Evolutionary conservation across 2,797 vertebrate species (phyloP), one percentile per base, ranked within the genome.

Genomic region (Anabacerthia variegaticeps): DNA sequence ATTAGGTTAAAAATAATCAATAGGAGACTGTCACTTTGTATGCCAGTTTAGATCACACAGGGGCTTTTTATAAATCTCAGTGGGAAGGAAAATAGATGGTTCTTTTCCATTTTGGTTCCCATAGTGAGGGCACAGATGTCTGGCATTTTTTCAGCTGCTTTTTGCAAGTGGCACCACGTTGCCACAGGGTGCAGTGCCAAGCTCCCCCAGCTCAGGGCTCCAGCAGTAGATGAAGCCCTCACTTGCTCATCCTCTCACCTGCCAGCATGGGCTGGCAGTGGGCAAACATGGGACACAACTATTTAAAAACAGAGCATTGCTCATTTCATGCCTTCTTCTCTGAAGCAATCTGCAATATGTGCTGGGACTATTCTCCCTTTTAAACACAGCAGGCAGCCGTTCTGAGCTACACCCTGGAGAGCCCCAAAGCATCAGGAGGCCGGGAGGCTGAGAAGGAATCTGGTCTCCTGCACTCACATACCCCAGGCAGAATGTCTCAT

Each of bases 61-160:
- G 55, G 62, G 18, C 26, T 92, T 94, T 94, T 93, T 92, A 92
- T 82, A 91, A 91, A 87, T 85, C 78, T 66, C 91, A 89, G 52
- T 74, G 78, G 73, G 34, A 95, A 95, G 75, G 58, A 89, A 86
- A 91, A 68, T 59, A 59, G 34, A 68, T 84, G 71, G 48, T 84
- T 93, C 89, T 76, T 79, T 88, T 91, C 83, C 77, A 81, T 92
- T 89, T 88, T 87, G 73, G 63, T 91, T 93, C 86, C 79, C 67
- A 55, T 67, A 79, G 89, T 1, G 54, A 93, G 86, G 88, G 77
- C 92, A 91, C 91, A 93, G 94, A 93, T 96, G 96, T 92, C 95
- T 96, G 95, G 91, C 94, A 76, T 52, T 75, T 72, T 91, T 94
- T 92, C 94, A 93, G 81, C 12, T 72, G 67, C 1, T 41, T 92